phyloP scores from a whole-genome alignment of 2,888 invertebrate genomes.

The Fragum fragum region DNA sequence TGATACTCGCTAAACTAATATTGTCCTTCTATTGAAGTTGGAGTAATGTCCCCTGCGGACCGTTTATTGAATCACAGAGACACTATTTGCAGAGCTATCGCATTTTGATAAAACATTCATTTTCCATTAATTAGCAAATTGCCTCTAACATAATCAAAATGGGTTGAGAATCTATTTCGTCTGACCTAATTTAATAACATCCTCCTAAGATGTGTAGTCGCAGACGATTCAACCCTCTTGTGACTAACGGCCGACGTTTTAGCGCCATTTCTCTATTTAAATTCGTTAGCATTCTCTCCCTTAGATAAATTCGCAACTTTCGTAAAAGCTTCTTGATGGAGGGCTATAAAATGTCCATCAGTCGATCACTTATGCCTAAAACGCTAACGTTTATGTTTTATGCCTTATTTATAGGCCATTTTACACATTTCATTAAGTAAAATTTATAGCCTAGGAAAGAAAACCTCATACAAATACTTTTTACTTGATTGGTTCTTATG shows the following conservation, averaged over 20 bases:
- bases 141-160: slow-evolving; percentile 64
- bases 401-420: slow-evolving; percentile 51
- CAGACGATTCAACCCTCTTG: slow-evolving; percentile 40
- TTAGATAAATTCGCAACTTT: slow-evolving; percentile 42
- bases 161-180: slow-evolving; percentile 53
- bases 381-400: slow-evolving; percentile 39
- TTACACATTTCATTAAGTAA: slow-evolving; percentile 64
- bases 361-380: slow-evolving; percentile 44
- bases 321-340: slow-evolving; percentile 41
- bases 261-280: slow-evolving; percentile 30
- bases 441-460: slow-evolving; percentile 43
- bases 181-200: slow-evolving; percentile 60
- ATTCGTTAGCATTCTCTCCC: slow-evolving; percentile 51
- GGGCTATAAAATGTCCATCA: slow-evolving; percentile 36
- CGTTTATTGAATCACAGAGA: slow-evolving; percentile 59
- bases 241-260: slow-evolving; percentile 30
- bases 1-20: slow-evolving; percentile 56
- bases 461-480: slow-evolving; percentile 35
- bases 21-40: slow-evolving; percentile 23
- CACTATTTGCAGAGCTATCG: slow-evolving; percentile 49
- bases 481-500: slow-evolving; percentile 47
- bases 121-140: slow-evolving; percentile 71
- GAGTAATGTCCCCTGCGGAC: slow-evolving; percentile 32
- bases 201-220: slow-evolving; percentile 54
- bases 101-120: slow-evolving; percentile 68